Evolutionary conservation across 2,113 vertebrate species (phyloP).

Genomic region (Lampris incognitus): DNA sequence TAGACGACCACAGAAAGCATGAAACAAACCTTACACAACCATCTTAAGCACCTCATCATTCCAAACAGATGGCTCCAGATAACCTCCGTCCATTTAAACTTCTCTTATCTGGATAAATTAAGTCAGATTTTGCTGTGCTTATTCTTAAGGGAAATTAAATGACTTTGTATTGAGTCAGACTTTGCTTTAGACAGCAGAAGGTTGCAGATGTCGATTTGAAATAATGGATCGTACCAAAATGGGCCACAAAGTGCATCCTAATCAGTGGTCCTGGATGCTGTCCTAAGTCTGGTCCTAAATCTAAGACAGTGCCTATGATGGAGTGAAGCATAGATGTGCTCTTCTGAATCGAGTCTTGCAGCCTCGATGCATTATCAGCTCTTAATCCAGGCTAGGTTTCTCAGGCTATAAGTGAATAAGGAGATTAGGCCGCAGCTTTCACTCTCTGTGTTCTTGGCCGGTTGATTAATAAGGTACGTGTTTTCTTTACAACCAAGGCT

Average conservation of each 20-base stretch:
- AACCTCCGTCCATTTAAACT: neutral
- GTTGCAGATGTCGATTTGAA: too few species aligned
- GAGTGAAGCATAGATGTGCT: neutral
- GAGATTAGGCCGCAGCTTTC: neutral
- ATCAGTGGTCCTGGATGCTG: too few species aligned
- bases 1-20: neutral
- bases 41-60: neutral
- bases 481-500: neutral
- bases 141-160: neutral
- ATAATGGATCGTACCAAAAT: too few species aligned
- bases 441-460: too few species aligned
- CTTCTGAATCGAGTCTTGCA: neutral
- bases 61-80: slow-evolving; percentile 17
- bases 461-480: neutral
- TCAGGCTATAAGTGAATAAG: neutral
- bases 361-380: neutral
- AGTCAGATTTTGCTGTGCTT: neutral
- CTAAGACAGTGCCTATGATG: neutral
- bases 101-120: neutral
- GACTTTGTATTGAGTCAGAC: too few species aligned
- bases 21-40: slow-evolving; percentile 1
- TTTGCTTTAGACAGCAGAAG: too few species aligned
- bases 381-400: neutral
- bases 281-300: neutral
- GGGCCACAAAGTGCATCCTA: too few species aligned